Evolutionary conservation across 2,113 vertebrate genomes (phyloP), one percentile per base, ranked within the genome.

Genomic region (Nanger granti): DNA sequence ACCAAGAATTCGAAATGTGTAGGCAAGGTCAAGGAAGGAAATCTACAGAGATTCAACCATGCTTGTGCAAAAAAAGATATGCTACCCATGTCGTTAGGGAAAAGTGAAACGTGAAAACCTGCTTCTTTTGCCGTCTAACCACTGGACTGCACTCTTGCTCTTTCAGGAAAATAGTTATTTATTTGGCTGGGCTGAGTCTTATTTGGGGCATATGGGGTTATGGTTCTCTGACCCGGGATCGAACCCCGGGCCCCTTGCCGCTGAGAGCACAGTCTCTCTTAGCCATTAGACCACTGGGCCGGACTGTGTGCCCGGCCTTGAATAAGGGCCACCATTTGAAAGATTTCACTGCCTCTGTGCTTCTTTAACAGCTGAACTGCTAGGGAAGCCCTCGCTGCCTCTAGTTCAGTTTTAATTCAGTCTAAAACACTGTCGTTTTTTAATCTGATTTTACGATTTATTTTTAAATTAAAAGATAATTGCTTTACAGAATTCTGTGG

Each of bases 151-250:
- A 20, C 7, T 37, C 41, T 55, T 49, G 31, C 9, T 47, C 2
- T 60, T 79, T 79, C 37, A 14, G 12, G 73, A 44, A 79, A 14
- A 44, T 4, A 44, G 44, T 44, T 44, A 73, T 73, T 37, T 37
- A 41, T 7, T 28, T 41, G n/a, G 10, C 69, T 73, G 69, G 0
- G 0, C 69, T 73, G 69, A 2, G n/a, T 73, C n/a, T 41, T 41
- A 24, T 73, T 41, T 41, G 69, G 0, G 20, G 69, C n/a, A 41
- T 12, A 41, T 41, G 5, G 66, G 9, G 11, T 73, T n/a, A 41
- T 37, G 69, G n/a, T 73, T 41, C 20, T 73, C n/a, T 12, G 73
- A 79, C 24, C 1, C 0, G 0, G 73, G 12, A 18, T 79, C 0
- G 2, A 79, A 44, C 11, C 12, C 41, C 0, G 0, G 73, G 12